A percentile compares a stretch with the other conserved stretches of the same genome.
phyloP scores from a whole-genome alignment of 2,113 vertebrate species.

The Isurus oxyrinchus region DNA sequence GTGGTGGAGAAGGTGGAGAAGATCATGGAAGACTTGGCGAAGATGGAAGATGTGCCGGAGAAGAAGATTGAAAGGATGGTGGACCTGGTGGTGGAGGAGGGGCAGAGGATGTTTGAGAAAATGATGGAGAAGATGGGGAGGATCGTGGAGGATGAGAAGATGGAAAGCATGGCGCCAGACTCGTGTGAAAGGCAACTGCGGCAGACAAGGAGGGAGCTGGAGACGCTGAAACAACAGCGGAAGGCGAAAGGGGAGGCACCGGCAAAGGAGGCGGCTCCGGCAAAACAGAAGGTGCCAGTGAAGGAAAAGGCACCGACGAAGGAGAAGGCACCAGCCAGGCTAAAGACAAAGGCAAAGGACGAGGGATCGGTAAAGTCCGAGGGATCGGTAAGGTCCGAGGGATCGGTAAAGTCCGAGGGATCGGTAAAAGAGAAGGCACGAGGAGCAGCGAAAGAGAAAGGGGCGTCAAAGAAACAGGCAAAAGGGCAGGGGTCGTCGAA shows the following conservation, averaged over 20 bases:
- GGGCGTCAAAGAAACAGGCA: background rate
- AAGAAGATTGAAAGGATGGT: constrained; percentile 14
- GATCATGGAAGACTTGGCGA: constrained; percentile 15
- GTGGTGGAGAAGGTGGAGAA: constrained; percentile 11
- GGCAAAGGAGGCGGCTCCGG: background rate
- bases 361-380: background rate
- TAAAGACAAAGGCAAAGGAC: background rate
- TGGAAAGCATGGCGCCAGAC: background rate
- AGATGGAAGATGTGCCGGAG: background rate
- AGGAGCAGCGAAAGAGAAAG: background rate
- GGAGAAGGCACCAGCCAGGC: background rate
- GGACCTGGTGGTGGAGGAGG: constrained; percentile 27
- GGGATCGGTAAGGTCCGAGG: background rate
- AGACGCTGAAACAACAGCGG: background rate
- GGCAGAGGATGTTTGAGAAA: background rate
- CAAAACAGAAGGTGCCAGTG: background rate
- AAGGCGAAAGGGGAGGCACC: background rate
- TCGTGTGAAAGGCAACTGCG: background rate
- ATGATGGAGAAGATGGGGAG: constrained; percentile 21
- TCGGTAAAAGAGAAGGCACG: background rate
- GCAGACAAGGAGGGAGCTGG: background rate
- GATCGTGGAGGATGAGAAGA: background rate
- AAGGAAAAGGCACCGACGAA: background rate
- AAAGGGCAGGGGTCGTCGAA: background rate
- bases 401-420: background rate